phyloP scores from a whole-genome alignment of 2,797 vertebrate species.

The Catamblyrhynchus diadema region DNA sequence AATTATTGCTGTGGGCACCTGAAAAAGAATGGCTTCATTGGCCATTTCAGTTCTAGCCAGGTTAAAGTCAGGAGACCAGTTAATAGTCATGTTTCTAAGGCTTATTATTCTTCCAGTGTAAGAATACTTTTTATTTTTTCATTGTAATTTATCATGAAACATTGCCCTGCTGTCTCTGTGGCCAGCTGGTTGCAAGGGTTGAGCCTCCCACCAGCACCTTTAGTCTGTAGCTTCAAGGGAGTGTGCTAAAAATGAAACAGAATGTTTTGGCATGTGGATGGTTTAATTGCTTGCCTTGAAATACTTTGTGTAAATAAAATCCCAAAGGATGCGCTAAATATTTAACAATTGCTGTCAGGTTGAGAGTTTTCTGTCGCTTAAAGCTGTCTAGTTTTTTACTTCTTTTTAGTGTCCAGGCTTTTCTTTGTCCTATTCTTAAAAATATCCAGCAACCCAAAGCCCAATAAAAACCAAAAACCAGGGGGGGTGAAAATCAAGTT shows the following conservation, averaged over 20 bases:
- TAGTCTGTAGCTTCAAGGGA: neutral
- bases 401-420: neutral
- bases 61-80: neutral
- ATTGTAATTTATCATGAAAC: accelerated
- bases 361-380: neutral
- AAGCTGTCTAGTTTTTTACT: neutral
- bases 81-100: neutral
- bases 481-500: neutral
- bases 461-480: neutral
- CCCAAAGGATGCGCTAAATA: neutral
- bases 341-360: neutral
- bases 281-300: neutral
- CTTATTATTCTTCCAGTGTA: neutral
- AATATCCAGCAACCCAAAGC: neutral
- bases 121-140: neutral
- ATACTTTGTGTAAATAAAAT: neutral
- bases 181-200: neutral
- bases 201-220: neutral
- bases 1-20: neutral
- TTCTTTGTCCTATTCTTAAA: neutral
- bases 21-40: neutral
- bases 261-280: neutral
- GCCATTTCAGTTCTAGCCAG: neutral
- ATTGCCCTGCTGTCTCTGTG: neutral
- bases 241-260: neutral